Conservation (phyloP, 2,888 invertebrate species). For the Melieria picta region DNA sequence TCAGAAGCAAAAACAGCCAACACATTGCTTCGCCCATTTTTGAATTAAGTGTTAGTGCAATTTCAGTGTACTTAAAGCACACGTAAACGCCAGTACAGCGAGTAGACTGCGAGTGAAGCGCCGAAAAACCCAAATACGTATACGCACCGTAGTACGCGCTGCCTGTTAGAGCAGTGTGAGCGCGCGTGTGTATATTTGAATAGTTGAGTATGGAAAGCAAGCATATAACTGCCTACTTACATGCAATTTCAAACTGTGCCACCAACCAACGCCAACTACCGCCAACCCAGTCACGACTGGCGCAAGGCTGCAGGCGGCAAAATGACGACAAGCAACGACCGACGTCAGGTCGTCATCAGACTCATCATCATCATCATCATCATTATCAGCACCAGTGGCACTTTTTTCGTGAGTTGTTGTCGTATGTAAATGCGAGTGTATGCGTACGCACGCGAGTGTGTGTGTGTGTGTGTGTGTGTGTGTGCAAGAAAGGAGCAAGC, state of each 20-base stretch:
- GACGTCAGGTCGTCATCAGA: constrained; percentile 24
- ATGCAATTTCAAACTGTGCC: constrained; percentile 23
- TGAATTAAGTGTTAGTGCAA: no score
- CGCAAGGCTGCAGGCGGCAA: neutral
- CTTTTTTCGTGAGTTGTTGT: neutral
- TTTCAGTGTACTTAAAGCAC: no score
- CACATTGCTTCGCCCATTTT: no score
- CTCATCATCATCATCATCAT: constrained; percentile 13
- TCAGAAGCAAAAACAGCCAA: no score
- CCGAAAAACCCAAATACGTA: no score
- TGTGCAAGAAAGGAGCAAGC: neutral
- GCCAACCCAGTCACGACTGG: no score
- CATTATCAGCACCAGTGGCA: neutral
- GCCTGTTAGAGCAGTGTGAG: no score
- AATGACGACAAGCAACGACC: constrained; percentile 17
- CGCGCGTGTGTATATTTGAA: constrained; percentile 15
- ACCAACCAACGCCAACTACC: constrained; percentile 1
- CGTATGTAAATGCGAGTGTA: neutral
- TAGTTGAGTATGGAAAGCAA: constrained; percentile 45
- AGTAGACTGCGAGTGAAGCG: no score
- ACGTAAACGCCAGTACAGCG: no score
- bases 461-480: neutral
- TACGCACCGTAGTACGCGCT: no score
- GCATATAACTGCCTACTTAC: constrained; percentile 28
- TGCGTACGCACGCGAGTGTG: neutral